Conservation (phyloP, 2,888 invertebrate genomes). For the Rhimphoctona megacephalus region DNA sequence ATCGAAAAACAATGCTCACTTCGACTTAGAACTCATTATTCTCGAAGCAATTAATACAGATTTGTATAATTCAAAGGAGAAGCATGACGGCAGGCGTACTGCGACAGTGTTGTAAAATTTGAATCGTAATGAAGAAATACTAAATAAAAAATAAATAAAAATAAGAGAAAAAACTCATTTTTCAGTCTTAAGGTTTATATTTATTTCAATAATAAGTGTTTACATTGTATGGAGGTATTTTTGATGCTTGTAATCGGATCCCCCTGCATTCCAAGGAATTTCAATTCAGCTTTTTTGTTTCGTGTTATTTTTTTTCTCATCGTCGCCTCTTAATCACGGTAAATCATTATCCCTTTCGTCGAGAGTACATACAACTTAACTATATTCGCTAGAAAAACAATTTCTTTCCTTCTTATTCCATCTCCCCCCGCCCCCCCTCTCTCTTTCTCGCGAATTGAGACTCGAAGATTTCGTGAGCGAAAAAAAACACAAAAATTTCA, state of each 20-base stretch:
- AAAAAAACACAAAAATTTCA: conserved; percentile 43
- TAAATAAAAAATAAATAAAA: not conserved
- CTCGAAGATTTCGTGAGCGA: conserved; percentile 10
- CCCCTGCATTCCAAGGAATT: conserved; percentile 72
- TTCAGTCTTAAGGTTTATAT: conserved; percentile 83
- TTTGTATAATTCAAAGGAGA: too few relatives aligned
- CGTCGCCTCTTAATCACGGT: conserved; percentile 52
- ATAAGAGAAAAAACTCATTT: not conserved
- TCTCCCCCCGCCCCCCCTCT: conserved; percentile 25
- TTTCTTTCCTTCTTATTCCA: conserved; percentile 24
- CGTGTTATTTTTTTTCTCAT: conserved; percentile 56
- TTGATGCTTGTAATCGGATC: conserved; percentile 79
- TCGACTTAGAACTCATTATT: too few relatives aligned
- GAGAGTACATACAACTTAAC: conserved; percentile 71
- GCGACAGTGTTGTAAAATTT: too few relatives aligned
- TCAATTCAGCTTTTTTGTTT: conserved; percentile 64
- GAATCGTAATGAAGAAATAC: too few relatives aligned
- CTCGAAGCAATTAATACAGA: too few relatives aligned
- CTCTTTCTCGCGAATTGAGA: conserved; percentile 6
- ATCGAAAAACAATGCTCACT: too few relatives aligned
- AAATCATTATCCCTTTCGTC: conserved; percentile 68
- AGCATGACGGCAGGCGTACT: too few relatives aligned
- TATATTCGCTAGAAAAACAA: conserved; percentile 69
- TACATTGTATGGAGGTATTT: conserved; percentile 83
- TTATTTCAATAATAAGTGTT: conserved; percentile 84